These are phyloP conservation scores for Penaeus indicus DNA, from an alignment of 1,140 invertebrate species.

Conservation along the genomic window DNA sequence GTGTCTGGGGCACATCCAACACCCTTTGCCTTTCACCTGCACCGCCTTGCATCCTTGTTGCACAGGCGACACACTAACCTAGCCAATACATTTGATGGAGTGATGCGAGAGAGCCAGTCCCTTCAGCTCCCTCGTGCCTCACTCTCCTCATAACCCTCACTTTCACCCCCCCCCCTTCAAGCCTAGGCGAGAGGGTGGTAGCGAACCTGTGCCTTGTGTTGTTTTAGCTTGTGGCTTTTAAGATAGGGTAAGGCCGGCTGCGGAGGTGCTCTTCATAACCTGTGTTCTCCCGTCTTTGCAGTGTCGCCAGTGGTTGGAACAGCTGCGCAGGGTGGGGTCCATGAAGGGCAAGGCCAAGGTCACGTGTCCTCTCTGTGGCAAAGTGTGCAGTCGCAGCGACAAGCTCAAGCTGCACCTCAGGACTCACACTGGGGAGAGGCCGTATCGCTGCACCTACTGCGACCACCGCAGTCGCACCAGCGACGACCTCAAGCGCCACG, in stretches of 20 bases:
- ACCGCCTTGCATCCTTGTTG: too few species aligned
- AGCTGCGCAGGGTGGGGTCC: conserved; percentile 55
- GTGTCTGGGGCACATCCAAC: too few species aligned
- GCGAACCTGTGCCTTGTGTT: background rate
- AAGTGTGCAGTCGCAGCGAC: conserved; percentile 64
- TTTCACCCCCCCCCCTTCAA: too few species aligned
- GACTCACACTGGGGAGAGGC: conserved; percentile 71
- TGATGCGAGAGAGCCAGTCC: too few species aligned
- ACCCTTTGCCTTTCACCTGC: too few species aligned
- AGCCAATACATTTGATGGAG: too few species aligned
- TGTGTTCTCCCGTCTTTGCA: conserved; percentile 61
- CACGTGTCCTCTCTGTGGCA: conserved; percentile 63
- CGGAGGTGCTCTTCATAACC: conserved; percentile 52
- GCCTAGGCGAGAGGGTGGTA: too few species aligned
- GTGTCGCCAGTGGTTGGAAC: conserved; percentile 61
- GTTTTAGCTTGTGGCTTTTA: background rate
- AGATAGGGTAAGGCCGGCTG: conserved; percentile 33
- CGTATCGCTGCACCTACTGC: conserved; percentile 70
- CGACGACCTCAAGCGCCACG: conserved; percentile 83
- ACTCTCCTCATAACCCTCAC: too few species aligned
- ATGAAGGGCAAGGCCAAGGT: conserved; percentile 53
- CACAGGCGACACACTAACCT: too few species aligned
- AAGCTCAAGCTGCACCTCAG: conserved; percentile 70
- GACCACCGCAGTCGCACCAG: conserved; percentile 87
- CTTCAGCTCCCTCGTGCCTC: too few species aligned